Evolutionary conservation across 92 coral and sea anemone species (phyloP).

Genomic region (Hydrozoanthus gracilis): DNA sequence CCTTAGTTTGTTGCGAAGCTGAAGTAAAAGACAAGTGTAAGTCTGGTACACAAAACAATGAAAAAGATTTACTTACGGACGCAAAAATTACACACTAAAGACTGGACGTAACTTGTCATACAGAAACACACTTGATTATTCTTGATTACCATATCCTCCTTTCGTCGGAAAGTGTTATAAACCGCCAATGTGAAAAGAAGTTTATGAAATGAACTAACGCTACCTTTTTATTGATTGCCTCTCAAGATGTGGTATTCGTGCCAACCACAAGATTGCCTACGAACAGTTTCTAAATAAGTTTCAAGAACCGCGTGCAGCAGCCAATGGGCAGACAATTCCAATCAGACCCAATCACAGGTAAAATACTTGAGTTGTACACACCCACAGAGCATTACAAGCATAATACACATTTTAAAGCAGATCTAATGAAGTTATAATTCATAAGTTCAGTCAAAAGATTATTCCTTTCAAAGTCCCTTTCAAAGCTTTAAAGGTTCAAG

Average conservation of each 20-base stretch:
- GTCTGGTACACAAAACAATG: too few relatives aligned
- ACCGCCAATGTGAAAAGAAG: not conserved
- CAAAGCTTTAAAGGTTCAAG: too few relatives aligned
- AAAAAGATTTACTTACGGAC: too few relatives aligned
- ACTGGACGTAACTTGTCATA: too few relatives aligned
- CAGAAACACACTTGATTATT: too few relatives aligned
- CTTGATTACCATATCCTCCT: not conserved
- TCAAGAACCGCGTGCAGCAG: constrained; percentile 76
- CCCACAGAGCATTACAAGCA: not conserved
- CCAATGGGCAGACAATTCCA: constrained; percentile 89
- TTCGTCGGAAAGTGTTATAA: not conserved
- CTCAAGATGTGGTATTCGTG: constrained; percentile 89
- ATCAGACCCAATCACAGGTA: constrained; percentile 83
- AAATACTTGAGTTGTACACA: not conserved
- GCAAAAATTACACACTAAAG: too few relatives aligned
- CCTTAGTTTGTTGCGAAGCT: too few relatives aligned
- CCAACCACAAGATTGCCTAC: constrained; percentile 90
- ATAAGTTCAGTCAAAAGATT: too few relatives aligned
- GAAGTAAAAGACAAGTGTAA: too few relatives aligned
- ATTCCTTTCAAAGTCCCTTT: too few relatives aligned
- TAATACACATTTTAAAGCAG: not conserved
- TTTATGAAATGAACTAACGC: not conserved
- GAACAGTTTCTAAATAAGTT: constrained; percentile 91
- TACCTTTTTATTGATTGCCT: not conserved
- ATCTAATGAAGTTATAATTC: not conserved